phyloP scores from a whole-genome alignment of 2,888 invertebrate species.

The Phyllotreta cruciferae region DNA sequence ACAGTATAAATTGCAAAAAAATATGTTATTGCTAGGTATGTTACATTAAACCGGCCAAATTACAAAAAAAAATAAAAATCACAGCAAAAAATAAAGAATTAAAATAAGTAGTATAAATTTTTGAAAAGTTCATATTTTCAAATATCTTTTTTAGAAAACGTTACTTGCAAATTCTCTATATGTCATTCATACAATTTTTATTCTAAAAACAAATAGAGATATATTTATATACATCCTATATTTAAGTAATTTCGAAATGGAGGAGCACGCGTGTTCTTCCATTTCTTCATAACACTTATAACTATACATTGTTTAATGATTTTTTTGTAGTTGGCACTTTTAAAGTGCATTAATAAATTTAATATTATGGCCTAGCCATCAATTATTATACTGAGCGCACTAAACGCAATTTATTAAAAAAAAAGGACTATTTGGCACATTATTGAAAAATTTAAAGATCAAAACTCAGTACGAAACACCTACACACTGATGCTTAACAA shows the following conservation, averaged over 20 bases:
- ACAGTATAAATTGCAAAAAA: slow-evolving; percentile 51
- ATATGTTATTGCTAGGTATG: slow-evolving; percentile 53
- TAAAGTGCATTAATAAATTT: slow-evolving; percentile 56
- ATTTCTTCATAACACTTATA: slow-evolving; percentile 51
- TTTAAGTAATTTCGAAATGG: slow-evolving; percentile 42
- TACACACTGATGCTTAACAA: slow-evolving; percentile 6
- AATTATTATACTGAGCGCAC: slow-evolving; percentile 53
- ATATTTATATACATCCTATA: slow-evolving; percentile 50
- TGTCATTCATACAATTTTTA: slow-evolving; percentile 49
- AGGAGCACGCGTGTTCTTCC: slow-evolving; percentile 34
- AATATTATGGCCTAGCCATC: slow-evolving; percentile 56
- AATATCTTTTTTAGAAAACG: slow-evolving; percentile 43
- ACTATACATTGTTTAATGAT: slow-evolving; percentile 56
- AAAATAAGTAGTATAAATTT: slow-evolving; percentile 42
- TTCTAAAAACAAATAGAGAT: slow-evolving; percentile 48
- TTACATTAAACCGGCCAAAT: slow-evolving; percentile 52
- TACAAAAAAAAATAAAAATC: slow-evolving; percentile 40
- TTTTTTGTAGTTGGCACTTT: slow-evolving; percentile 56
- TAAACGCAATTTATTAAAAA: slow-evolving; percentile 44
- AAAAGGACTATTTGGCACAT: slow-evolving; percentile 50
- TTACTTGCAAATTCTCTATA: slow-evolving; percentile 47
- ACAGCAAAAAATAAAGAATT: slow-evolving; percentile 46
- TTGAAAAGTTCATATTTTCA: slow-evolving; percentile 43
- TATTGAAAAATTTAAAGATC: slow-evolving; percentile 34
- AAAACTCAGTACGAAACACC: slow-evolving; percentile 37